Conservation (phyloP, 2,113 vertebrate genomes). For the Microtus pennsylvanicus region DNA sequence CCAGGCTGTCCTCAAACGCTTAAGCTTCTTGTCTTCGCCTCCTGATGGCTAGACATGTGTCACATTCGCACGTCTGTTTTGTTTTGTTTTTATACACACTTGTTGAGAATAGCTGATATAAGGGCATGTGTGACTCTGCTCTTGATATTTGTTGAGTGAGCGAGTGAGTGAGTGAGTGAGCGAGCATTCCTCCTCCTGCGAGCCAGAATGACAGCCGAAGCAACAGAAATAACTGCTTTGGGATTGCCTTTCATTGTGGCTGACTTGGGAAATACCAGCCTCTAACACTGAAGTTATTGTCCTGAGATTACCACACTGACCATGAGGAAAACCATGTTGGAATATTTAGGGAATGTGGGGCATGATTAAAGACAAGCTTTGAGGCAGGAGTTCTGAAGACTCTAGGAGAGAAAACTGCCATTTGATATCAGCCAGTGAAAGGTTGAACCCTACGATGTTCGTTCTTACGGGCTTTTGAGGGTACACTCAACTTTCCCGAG, state of each 20-base stretch:
- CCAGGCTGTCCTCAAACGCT: neutral
- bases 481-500: neutral
- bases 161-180: neutral
- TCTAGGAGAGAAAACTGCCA: constrained; percentile 9
- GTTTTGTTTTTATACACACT: neutral
- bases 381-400: neutral
- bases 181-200: neutral
- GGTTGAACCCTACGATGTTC: neutral
- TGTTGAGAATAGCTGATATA: neutral
- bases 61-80: neutral
- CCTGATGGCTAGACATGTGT: neutral
- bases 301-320: neutral
- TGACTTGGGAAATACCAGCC: neutral
- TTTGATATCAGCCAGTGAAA: neutral
- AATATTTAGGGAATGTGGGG: neutral
- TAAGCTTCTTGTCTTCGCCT: neutral
- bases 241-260: neutral
- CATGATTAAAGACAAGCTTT: neutral
- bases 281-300: neutral
- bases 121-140: neutral
- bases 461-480: neutral
- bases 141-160: neutral
- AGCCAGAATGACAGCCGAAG: neutral
- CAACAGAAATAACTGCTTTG: constrained; percentile 25
- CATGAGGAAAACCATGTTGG: neutral